Percentiles rank a stretch among this genome's conserved stretches.
phyloP scores from a whole-genome alignment of 2,888 invertebrate species.

The Cheilosia urbana region DNA sequence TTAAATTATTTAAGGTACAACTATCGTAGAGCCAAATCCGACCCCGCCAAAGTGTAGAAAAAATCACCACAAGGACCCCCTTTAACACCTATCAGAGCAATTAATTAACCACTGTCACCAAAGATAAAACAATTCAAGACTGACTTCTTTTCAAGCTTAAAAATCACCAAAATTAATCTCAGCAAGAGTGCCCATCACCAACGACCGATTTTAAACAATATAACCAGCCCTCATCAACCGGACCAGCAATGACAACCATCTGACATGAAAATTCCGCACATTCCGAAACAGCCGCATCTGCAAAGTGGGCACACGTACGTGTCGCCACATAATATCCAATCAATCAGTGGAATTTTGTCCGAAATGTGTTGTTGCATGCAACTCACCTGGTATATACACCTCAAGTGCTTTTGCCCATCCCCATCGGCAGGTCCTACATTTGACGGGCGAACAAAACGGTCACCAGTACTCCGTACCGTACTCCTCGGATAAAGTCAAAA shows the following conservation, averaged over 20 bases:
- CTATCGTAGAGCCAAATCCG: too few relatives aligned
- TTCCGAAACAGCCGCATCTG: conserved; percentile 60
- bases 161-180: conserved; percentile 4
- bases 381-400: conserved; percentile 41
- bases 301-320: conserved; percentile 70
- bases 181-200: not conserved
- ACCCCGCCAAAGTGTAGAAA: too few relatives aligned
- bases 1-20: too few relatives aligned
- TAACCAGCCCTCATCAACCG: conserved; percentile 44
- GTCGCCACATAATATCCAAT: conserved; percentile 75
- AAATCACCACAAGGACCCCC: too few relatives aligned
- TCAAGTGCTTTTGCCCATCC: conserved; percentile 18
- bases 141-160: not conserved
- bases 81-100: too few relatives aligned
- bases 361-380: conserved; percentile 56
- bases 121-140: too few relatives aligned
- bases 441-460: conserved; percentile 71
- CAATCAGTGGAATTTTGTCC: conserved; percentile 71
- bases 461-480: conserved; percentile 7
- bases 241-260: conserved; percentile 68
- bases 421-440: conserved; percentile 24
- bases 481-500: conserved; percentile 67
- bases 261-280: conserved; percentile 68
- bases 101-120: too few relatives aligned
- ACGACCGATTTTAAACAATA: conserved; percentile 39